Evolutionary conservation across 2,888 invertebrate genomes (phyloP).

Genomic region (Philopedon plagiatum): DNA sequence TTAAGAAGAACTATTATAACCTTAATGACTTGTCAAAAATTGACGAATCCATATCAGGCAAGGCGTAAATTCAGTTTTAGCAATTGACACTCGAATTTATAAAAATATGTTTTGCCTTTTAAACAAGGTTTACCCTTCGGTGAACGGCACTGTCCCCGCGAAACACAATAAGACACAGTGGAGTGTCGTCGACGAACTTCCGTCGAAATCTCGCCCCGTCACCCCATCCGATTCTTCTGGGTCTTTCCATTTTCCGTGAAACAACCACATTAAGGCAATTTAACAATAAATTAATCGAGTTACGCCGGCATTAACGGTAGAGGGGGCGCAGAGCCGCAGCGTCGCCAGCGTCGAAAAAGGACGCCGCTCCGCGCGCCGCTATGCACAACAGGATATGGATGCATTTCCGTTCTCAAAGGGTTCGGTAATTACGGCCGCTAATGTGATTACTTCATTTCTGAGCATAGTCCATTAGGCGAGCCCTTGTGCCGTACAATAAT

Average conservation of each 20-base stretch:
- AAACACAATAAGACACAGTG: conserved; percentile 36
- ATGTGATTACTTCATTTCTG: conserved; percentile 75
- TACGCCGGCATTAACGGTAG: conserved; percentile 64
- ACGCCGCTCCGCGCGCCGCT: conserved; percentile 59
- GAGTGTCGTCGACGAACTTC: conserved; percentile 49
- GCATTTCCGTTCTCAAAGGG: conserved; percentile 78
- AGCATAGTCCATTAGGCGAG: conserved; percentile 69
- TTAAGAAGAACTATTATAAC: no score
- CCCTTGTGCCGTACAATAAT: conserved; percentile 67
- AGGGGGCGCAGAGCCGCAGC: conserved; percentile 36
- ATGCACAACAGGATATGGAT: conserved; percentile 77
- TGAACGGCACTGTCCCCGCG: conserved; percentile 35
- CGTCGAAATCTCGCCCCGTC: conserved; percentile 59
- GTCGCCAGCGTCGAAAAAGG: conserved; percentile 50
- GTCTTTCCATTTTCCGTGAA: conserved; percentile 64
- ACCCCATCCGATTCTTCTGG: conserved; percentile 28
- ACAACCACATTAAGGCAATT: conserved; percentile 68
- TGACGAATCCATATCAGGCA: no score
- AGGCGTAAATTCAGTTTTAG: neutral
- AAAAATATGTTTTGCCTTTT: neutral
- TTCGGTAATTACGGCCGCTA: conserved; percentile 77
- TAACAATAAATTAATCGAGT: conserved; percentile 70
- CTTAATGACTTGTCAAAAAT: no score
- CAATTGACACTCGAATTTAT: neutral
- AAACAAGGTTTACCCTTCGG: conserved; percentile 24